Base-by-base conservation (phyloP, 1,140 invertebrate species). In the Ceratosolen solmsi region DNA sequence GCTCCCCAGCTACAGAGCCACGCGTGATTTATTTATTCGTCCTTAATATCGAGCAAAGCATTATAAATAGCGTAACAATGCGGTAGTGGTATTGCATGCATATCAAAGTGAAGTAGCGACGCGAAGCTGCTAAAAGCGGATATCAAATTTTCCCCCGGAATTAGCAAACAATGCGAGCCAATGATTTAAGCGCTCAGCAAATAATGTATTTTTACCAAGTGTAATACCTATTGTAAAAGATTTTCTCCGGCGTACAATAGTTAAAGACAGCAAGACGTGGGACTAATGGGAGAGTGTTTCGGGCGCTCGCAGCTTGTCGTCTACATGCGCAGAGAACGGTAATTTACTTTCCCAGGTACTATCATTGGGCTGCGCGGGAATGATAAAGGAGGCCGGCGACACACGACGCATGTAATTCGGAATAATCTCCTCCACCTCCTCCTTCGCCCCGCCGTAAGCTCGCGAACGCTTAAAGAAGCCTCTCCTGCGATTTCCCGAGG, bases 221-320 rank as follows among this genome's bases (percentile, higher is more conserved):
- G 13, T 72, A 72, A 72, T 72, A 51, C 3, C 70, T 20, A 68
- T 72, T 72, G 70, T 72, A 72, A 51, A 51, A 51, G 41, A 3
- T 25, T 72, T 72, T 46, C n/a, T 27, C 41, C 25, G 22, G 13
- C 33, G n/a, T 56, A 56, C 72, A 56, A 56, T 74, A n/a, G 49
- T 46, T 15, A 51, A 72, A 51, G n/a, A 30, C 27, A 20, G 25
- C 25, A 30, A 36, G 25, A 74, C 72, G 72, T 74, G 72, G 72
- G 72, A 54, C 46, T 74, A 74, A 74, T 74, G 72, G 72, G 49
- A 74, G 17, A 56, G 51, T 74, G 51, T 56, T 73, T 54, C 49
- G 51, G 27, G 0, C 15, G 30, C 27, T 74, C 22, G 2, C 27
- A 22, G 11, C 1, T 36, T 33, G 25, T 54, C 46, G 17, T 36